Conservation (phyloP, 2,113 vertebrate genomes). For the Bujurquina vittata region DNA sequence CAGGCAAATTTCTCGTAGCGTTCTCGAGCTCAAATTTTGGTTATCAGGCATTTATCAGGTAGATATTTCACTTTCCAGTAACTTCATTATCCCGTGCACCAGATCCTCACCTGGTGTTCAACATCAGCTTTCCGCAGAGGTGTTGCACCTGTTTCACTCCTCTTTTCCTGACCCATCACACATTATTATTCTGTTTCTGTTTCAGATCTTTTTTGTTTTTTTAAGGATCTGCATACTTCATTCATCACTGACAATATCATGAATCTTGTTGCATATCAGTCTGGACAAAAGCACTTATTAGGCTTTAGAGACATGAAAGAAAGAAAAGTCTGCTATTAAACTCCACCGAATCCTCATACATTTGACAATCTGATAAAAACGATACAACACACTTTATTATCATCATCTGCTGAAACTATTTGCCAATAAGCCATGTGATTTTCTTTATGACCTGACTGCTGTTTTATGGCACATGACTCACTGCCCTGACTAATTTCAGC, state of each 20-base stretch:
- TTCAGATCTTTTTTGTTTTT: not conserved
- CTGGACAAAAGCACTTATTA: not conserved
- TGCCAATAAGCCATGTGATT: not conserved
- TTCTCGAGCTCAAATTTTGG: not conserved
- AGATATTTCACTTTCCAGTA: not conserved
- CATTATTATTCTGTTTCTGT: not conserved
- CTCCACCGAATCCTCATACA: not conserved
- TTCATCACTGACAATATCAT: not conserved
- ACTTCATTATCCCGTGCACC: not conserved
- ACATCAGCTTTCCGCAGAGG: not conserved
- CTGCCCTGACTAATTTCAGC: not conserved
- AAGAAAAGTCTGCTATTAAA: not conserved
- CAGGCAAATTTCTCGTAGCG: not conserved
- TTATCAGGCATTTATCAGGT: not conserved
- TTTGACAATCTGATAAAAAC: not conserved
- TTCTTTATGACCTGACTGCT: not conserved
- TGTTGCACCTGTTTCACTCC: not conserved
- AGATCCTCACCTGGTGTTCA: not conserved
- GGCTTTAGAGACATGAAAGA: not conserved
- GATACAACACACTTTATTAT: not conserved
- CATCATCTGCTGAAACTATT: not conserved
- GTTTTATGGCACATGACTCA: not conserved
- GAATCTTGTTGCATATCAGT: not conserved
- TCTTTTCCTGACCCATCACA: not conserved
- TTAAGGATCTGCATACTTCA: not conserved